Conservation (phyloP, 2,888 invertebrate species). For the Brassicogethes aeneus region DNA sequence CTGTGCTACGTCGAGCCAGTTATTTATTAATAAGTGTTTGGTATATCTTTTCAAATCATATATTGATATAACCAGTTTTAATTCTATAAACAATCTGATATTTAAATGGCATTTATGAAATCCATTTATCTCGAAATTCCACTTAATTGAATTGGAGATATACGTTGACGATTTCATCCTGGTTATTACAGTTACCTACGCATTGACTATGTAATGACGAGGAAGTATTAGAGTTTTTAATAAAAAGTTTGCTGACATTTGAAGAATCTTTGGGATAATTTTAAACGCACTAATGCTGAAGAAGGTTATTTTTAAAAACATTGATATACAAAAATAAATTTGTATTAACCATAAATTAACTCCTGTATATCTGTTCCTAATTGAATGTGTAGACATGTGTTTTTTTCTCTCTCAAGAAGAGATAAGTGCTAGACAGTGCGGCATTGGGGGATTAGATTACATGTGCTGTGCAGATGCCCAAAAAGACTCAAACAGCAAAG, state of each 20-base stretch:
- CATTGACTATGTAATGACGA: no score
- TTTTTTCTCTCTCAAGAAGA: slow-evolving; percentile 25
- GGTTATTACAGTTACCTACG: no score
- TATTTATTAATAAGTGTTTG: slow-evolving; percentile 20
- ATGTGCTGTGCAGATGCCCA: slow-evolving; percentile 26
- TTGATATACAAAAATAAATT: slow-evolving; percentile 2
- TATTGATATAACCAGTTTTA: slow-evolving; percentile 3
- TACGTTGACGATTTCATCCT: no score
- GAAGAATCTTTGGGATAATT: no score
- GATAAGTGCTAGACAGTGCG: slow-evolving; percentile 23
- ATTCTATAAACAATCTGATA: neutral
- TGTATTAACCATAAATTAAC: slow-evolving; percentile 2
- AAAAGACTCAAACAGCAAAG: neutral
- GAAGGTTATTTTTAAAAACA: slow-evolving; percentile 1
- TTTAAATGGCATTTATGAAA: slow-evolving; percentile 1
- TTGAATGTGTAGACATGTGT: slow-evolving; percentile 29
- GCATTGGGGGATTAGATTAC: slow-evolving; percentile 24
- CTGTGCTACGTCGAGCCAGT: slow-evolving; percentile 9
- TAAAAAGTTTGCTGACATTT: no score
- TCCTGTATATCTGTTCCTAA: slow-evolving; percentile 19
- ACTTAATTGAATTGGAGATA: no score
- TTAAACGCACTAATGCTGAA: no score
- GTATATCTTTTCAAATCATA: slow-evolving; percentile 16
- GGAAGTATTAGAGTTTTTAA: no score
- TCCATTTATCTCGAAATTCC: slow-evolving; percentile 1